Evolutionary conservation across 2,888 invertebrate genomes (phyloP).

Genomic region (Epirrita christyi): DNA sequence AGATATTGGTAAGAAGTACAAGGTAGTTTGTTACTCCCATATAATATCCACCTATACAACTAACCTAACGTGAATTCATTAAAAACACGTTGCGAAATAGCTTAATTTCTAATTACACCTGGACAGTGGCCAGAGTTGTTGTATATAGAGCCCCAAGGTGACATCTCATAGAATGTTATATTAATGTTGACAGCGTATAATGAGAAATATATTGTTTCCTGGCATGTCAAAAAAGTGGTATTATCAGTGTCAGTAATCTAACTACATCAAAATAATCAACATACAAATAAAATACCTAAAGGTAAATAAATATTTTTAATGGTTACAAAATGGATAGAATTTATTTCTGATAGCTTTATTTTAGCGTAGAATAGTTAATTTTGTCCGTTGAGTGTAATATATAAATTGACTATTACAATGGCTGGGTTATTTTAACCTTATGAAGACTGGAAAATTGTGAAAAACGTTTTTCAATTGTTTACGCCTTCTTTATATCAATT

Average conservation of each 20-base stretch:
- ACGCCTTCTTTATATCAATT: too few species aligned
- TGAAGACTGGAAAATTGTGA: too few species aligned
- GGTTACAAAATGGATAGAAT: conserved; percentile 32
- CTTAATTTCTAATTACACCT: conserved; percentile 32
- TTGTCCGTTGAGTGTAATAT: too few species aligned
- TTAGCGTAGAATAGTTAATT: not conserved
- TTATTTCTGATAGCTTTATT: not conserved
- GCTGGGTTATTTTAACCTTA: too few species aligned
- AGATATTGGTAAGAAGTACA: too few species aligned
- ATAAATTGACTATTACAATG: not conserved
- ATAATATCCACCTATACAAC: not conserved
- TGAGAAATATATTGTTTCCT: not conserved
- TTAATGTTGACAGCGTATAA: conserved; percentile 2
- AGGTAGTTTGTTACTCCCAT: too few species aligned
- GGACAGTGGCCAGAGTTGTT: conserved; percentile 39
- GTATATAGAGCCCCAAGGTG: conserved; percentile 16
- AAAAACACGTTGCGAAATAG: conserved; percentile 11
- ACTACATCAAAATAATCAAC: conserved; percentile 20
- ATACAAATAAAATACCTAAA: conserved; percentile 33
- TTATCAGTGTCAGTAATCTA: conserved; percentile 25
- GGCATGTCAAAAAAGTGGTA: not conserved
- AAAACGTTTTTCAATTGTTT: too few species aligned
- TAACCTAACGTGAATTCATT: not conserved
- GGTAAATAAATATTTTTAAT: conserved; percentile 43
- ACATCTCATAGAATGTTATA: not conserved